phyloP scores from a whole-genome alignment of 2,888 invertebrate genomes.

The Pinctada fucata region DNA sequence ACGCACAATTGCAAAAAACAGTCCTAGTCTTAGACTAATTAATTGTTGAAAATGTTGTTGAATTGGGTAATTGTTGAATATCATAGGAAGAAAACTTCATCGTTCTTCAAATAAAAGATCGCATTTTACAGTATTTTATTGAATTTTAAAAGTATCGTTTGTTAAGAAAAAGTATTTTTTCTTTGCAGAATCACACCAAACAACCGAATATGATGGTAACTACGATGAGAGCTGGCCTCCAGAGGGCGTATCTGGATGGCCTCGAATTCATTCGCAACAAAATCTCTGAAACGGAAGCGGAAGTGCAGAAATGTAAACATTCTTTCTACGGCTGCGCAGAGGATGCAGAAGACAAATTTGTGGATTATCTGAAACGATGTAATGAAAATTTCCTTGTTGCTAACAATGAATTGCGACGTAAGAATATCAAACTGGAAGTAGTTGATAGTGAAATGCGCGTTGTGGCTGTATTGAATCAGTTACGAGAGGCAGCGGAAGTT shows the following conservation, averaged over 20 bases:
- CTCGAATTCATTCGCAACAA: constrained; percentile 67
- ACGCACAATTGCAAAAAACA: too few relatives aligned
- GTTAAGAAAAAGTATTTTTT: neutral
- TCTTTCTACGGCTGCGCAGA: constrained; percentile 62
- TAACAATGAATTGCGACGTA: constrained; percentile 64
- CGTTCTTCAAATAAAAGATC: too few relatives aligned
- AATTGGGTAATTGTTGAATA: too few relatives aligned
- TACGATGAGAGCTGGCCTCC: constrained; percentile 60
- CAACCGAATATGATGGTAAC: constrained; percentile 37
- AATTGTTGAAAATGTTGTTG: too few relatives aligned
- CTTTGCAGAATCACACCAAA: constrained; percentile 16
- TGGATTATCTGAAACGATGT: constrained; percentile 61
- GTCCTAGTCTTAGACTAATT: too few relatives aligned
- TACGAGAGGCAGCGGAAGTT: constrained; percentile 54
- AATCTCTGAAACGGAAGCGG: constrained; percentile 62
- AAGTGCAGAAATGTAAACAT: constrained; percentile 58
- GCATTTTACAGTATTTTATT: too few relatives aligned
- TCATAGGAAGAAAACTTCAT: too few relatives aligned
- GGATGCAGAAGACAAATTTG: constrained; percentile 55
- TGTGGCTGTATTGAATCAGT: constrained; percentile 65
- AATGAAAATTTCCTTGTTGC: constrained; percentile 68
- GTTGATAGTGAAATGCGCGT: constrained; percentile 61
- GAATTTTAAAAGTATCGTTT: too few relatives aligned
- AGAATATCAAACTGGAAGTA: constrained; percentile 58
- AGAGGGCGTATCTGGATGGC: constrained; percentile 69